phyloP scores from a whole-genome alignment of 2,113 vertebrate species.

The Arenaria interpres region DNA sequence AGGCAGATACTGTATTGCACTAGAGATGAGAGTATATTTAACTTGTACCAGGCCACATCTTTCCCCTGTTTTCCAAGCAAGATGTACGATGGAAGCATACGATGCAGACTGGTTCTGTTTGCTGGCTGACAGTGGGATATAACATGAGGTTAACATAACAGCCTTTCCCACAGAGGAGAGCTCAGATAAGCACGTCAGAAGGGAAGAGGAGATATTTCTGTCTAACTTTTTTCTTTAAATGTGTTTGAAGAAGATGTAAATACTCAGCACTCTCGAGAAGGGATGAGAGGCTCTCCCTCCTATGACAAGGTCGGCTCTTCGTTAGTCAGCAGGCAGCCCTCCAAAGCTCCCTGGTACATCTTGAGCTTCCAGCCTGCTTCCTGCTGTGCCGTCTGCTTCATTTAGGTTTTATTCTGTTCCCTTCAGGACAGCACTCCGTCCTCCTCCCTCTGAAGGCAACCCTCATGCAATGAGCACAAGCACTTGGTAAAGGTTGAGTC shows the following conservation, averaged over 20 bases:
- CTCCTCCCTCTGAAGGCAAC: not conserved
- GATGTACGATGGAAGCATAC: accelerated
- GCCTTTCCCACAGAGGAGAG: not conserved
- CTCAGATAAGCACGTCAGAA: not conserved
- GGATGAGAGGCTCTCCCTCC: not conserved
- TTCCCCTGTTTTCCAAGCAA: not conserved
- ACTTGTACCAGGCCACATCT: not conserved
- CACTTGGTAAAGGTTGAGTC: not conserved
- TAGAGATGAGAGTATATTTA: not conserved
- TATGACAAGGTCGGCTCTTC: accelerated
- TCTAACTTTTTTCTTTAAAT: not conserved
- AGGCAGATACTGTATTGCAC: not conserved
- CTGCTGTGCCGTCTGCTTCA: not conserved
- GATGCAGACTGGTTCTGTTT: not conserved
- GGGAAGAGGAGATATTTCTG: not conserved
- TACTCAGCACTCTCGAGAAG: not conserved
- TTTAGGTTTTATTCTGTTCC: not conserved
- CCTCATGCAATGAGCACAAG: not conserved
- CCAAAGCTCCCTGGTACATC: not conserved
- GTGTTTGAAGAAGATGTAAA: not conserved
- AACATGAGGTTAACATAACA: accelerated
- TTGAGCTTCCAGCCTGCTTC: not conserved
- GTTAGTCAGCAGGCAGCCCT: not conserved
- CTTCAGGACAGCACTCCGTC: not conserved
- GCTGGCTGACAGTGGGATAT: not conserved